A percentile compares a stretch with the other conserved stretches of the same genome.
phyloP scores from a whole-genome alignment of 2,888 invertebrate species.

The Anoplius nigerrimus region DNA sequence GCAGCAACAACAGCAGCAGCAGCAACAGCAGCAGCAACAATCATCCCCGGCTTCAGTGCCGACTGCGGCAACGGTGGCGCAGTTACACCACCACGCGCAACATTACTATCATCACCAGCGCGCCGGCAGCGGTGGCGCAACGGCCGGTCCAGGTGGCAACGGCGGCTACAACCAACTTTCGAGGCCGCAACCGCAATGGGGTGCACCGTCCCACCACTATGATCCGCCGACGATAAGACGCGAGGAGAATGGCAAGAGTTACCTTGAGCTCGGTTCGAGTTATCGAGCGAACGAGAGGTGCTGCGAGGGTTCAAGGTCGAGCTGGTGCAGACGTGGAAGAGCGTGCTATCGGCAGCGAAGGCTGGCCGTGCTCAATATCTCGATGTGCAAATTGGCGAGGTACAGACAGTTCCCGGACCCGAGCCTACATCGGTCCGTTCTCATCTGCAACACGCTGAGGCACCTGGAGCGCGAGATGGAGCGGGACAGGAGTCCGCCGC shows the following conservation, averaged over 20 bases:
- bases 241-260: slow-evolving; percentile 93
- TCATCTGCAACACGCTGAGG: slow-evolving; percentile 94
- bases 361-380: slow-evolving; percentile 92
- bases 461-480: slow-evolving; percentile 94
- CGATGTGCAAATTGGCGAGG: slow-evolving; percentile 92
- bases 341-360: slow-evolving; percentile 91
- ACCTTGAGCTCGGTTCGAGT: slow-evolving; percentile 85
- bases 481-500: slow-evolving; percentile 77
- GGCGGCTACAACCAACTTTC: slow-evolving; percentile 70
- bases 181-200: slow-evolving; percentile 72
- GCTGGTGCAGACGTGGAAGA: slow-evolving; percentile 85
- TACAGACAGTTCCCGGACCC: slow-evolving; percentile 93
- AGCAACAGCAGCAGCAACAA: slow-evolving; percentile 55
- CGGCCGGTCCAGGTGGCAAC: slow-evolving; percentile 46
- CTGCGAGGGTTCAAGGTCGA: slow-evolving; percentile 84
- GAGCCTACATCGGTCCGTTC: slow-evolving; percentile 90
- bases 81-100: slow-evolving; percentile 60
- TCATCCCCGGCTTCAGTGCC: slow-evolving; percentile 44
- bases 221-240: slow-evolving; percentile 85
- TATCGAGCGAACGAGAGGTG: slow-evolving; percentile 76
- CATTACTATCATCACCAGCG: slow-evolving; percentile 61
- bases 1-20: slow-evolving; percentile 50
- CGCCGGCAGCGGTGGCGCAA: slow-evolving; percentile 11
- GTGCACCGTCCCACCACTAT: slow-evolving; percentile 73
- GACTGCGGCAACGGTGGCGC: slow-evolving; percentile 44